A percentile compares a stretch with the other conserved stretches of the same genome.
phyloP scores from a whole-genome alignment of 2,113 vertebrate species.

The Sus scrofa region T2T-Sscrofa CM000813.6:149708001-149708500 shows the following conservation, averaged over 20 bases:
- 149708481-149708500: not conserved
- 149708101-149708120: accelerated
- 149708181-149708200: accelerated
- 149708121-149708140: not conserved
- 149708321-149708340: not conserved
- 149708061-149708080: not conserved
- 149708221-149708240: not conserved
- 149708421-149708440: accelerated
- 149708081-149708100: accelerated
- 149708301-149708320: not conserved
- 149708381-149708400: not conserved
- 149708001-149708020: not conserved
- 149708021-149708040: too few species aligned
- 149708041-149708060: not conserved
- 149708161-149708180: not conserved
- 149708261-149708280: not conserved
- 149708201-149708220: not conserved
- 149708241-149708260: not conserved
- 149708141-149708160: not conserved
- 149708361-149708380: not conserved
- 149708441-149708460: not conserved
- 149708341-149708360: not conserved
- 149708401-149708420: accelerated
- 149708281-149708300: not conserved
- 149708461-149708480: not conserved